These are phyloP conservation scores for Heliconius himera DNA, from an alignment of 1,140 invertebrate genomes.

Conservation along the genomic window DNA sequence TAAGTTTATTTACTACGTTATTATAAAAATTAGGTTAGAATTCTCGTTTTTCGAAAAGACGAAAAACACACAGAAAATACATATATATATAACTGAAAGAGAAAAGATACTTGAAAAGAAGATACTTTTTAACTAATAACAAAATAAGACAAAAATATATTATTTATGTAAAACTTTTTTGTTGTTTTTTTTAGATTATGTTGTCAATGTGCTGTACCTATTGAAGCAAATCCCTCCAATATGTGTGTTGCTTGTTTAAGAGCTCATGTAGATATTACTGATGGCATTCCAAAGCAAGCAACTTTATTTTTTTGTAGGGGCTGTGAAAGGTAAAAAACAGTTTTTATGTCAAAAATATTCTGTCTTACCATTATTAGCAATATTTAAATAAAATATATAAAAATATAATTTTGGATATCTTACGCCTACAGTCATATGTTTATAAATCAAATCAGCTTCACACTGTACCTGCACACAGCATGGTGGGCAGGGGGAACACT, in stretches of 20 bases:
- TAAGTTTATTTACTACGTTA: conserved; percentile 44
- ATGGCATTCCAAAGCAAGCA: conserved; percentile 97
- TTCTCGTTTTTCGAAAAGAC: neutral
- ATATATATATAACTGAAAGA: no score
- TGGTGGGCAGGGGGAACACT: no score
- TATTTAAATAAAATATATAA: neutral
- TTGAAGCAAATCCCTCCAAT: conserved; percentile 97
- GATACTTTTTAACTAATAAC: neutral
- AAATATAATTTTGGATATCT: no score
- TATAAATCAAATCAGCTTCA: no score
- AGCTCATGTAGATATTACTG: conserved; percentile 96
- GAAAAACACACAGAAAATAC: no score
- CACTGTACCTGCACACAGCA: no score
- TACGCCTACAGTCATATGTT: no score
- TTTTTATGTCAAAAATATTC: neutral
- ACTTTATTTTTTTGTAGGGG: conserved; percentile 94
- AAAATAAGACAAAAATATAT: neutral
- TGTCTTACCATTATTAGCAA: neutral
- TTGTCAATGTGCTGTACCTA: conserved; percentile 90
- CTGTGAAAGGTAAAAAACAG: conserved; percentile 88
- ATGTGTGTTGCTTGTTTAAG: conserved; percentile 98
- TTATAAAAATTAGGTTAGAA: neutral
- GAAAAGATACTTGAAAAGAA: neutral
- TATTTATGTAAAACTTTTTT: neutral
- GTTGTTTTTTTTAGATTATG: conserved; percentile 84